phyloP scores from a whole-genome alignment of 2,113 vertebrate species.

The Ictalurus furcatus region DNA sequence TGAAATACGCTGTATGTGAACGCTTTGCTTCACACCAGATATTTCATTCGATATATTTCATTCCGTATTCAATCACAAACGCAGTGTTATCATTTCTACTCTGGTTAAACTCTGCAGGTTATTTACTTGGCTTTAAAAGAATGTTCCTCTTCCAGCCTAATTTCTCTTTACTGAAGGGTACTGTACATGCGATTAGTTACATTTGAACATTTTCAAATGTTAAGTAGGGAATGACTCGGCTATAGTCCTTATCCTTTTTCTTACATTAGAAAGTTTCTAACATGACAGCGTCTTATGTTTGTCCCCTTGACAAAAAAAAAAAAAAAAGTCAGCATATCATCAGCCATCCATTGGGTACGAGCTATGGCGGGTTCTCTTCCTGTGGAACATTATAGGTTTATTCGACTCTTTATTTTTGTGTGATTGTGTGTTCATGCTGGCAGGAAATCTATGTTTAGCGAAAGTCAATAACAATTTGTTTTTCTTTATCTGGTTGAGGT shows the following conservation, averaged over 20 bases:
- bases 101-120: not conserved
- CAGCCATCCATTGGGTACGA: not conserved
- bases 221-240: not conserved
- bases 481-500: not conserved
- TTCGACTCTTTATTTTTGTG: not conserved
- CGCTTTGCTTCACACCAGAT: not conserved
- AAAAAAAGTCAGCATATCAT: not conserved
- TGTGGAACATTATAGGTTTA: not conserved
- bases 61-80: not conserved
- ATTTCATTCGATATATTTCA: not conserved
- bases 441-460: not conserved
- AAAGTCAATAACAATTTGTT: not conserved
- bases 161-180: not conserved
- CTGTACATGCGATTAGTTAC: not conserved
- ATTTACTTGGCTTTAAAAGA: not conserved
- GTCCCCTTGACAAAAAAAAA: not conserved
- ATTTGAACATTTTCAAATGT: not conserved
- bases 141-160: too few relatives aligned
- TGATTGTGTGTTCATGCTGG: not conserved
- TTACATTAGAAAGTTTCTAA: not conserved
- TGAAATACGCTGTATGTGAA: too few relatives aligned
- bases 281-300: not conserved
- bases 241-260: not conserved
- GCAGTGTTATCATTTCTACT: not conserved
- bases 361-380: not conserved